Base-by-base conservation (phyloP, 2,113 vertebrate genomes). In the Siniperca knerii region DNA sequence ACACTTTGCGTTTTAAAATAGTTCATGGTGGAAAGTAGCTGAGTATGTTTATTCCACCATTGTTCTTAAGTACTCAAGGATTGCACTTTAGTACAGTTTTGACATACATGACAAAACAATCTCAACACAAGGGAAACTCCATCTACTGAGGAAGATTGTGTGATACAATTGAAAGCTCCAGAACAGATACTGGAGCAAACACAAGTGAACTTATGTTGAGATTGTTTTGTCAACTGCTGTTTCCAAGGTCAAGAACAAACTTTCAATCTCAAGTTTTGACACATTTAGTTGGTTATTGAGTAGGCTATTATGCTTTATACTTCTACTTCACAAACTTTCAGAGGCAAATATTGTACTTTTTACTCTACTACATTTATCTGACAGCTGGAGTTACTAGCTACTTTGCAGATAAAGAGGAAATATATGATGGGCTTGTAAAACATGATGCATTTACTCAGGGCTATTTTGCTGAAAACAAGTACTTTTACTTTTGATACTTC, bases 361-460 rank as follows among this genome's bases (percentile, higher is more conserved):
- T 23, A 15, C 12, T 77, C 18, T 12, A 9, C 57, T 20, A 15
- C n/a, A 44, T 64, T 18, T 25, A 18, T 61, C 48, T 55, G 60
- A 46, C 35, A 54, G 44, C 46, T 64, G n/a, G 18, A 64, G 35
- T 55, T 46, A 35, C 46, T 52, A 72, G 46, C 42, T 44, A 33
- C 44, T 52, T 42, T 52, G 10, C 23, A 75, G 70, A 52, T 16
- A 21, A 18, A 64, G n/a, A 75, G 42, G 16, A 80, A 66, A 58
- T 20, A 40, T 54, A 42, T 65, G 37, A 46, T 48, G 10, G 11
- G 29, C 18, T 50, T 46, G 18, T 61, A 12, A 52, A 33, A 55
- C 42, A 71, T 23, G 3, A n/a, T 54, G 35, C 37, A 74, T 81
- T 57, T 3, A 13, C 13, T 9, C 13, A 42, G 1, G 18, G 8